Evolutionary conservation across 2,113 vertebrate genomes (phyloP).

Genomic region (Pyrgilauda ruficollis): DNA sequence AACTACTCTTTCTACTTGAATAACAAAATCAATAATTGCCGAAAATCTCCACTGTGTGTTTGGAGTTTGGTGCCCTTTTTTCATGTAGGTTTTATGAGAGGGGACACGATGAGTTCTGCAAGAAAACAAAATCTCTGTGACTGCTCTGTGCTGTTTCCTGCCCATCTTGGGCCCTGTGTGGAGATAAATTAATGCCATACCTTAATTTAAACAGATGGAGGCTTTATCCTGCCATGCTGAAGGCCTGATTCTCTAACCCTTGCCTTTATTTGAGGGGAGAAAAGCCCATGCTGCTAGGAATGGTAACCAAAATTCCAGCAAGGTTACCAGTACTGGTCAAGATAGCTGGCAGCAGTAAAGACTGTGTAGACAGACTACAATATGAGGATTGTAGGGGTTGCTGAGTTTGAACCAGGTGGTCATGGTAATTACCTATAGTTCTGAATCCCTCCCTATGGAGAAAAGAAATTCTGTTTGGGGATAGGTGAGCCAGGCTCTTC

Average conservation of each 20-base stretch:
- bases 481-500: background rate
- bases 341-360: background rate
- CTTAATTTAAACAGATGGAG: background rate
- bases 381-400: rapidly evolving
- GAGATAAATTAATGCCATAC: background rate
- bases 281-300: background rate
- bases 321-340: background rate
- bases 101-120: background rate
- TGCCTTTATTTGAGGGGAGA: background rate
- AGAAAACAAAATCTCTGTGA: background rate
- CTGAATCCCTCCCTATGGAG: background rate
- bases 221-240: background rate
- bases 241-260: background rate
- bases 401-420: background rate
- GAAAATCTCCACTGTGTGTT: conserved; percentile 6
- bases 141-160: background rate
- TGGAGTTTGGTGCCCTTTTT: conserved; percentile 7
- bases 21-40: conserved; percentile 61
- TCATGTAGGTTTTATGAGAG: background rate
- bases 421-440: rapidly evolving
- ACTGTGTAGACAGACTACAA: background rate
- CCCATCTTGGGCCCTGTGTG: rapidly evolving
- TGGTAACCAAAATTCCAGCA: background rate
- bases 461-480: background rate
- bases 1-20: conserved; percentile 55